phyloP scores from a whole-genome alignment of 1,140 invertebrate species.

The Caenorhabditis inopinata region DNA sequence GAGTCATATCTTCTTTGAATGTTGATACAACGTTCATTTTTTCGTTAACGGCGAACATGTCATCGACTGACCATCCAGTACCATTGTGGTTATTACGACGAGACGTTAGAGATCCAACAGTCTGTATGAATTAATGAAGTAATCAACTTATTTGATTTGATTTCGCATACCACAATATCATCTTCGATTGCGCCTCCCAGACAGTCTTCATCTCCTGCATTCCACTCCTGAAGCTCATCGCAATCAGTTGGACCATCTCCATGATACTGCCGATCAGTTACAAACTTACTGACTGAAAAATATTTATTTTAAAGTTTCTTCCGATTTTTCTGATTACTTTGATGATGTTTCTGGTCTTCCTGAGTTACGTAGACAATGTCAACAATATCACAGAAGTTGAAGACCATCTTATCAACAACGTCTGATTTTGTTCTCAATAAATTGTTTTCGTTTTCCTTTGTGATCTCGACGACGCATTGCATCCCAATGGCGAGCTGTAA shows the following conservation, averaged over 20 bases:
- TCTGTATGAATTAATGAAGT: no score
- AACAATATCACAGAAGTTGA: conserved; percentile 7
- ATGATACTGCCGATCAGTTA: conserved; percentile 34
- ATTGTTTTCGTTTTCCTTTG: conserved; percentile 13
- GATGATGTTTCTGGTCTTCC: not conserved
- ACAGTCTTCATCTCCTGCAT: not conserved
- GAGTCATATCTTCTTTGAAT: conserved; percentile 19
- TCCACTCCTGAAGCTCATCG: conserved; percentile 24
- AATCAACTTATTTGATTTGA: no score
- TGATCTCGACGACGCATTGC: not conserved
- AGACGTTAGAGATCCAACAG: not conserved
- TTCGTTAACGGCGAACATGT: conserved; percentile 27
- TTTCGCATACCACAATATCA: not conserved
- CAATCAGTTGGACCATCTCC: not conserved
- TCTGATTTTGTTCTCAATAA: not conserved
- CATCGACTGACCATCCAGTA: conserved; percentile 36
- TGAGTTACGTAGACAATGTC: not conserved
- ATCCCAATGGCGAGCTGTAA: not conserved
- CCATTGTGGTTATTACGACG: conserved; percentile 23
- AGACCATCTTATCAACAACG: conserved; percentile 12
- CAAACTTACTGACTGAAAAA: conserved; percentile 8
- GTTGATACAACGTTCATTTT: conserved; percentile 6
- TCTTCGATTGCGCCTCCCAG: not conserved
- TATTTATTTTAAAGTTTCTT: not conserved
- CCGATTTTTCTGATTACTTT: not conserved